Conservation (phyloP, 2,888 invertebrate species). For the Megamerina dolium region DNA sequence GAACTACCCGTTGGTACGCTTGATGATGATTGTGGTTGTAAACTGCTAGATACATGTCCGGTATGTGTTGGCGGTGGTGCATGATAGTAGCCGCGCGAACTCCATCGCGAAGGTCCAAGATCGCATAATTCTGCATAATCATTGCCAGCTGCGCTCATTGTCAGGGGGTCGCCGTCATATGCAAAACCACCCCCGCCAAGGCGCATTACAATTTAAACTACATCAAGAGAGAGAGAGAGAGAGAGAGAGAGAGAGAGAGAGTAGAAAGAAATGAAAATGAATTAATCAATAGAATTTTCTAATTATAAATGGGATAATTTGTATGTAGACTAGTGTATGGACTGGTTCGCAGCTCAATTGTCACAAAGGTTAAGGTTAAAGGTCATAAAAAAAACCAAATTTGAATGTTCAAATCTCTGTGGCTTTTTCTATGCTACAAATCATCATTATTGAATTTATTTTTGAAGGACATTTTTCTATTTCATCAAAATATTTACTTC, state of each 20-base stretch:
- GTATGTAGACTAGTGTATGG: too few relatives aligned
- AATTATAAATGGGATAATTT: too few relatives aligned
- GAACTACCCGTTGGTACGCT: slow-evolving; percentile 43
- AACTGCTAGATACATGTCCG: slow-evolving; percentile 32
- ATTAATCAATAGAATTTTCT: too few relatives aligned
- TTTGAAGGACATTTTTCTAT: too few relatives aligned
- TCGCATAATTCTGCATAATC: slow-evolving; percentile 52
- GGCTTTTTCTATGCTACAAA: too few relatives aligned
- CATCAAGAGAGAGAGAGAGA: neutral
- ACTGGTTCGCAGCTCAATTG: too few relatives aligned
- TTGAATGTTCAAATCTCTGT: too few relatives aligned
- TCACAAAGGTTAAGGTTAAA: too few relatives aligned
- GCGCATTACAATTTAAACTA: slow-evolving; percentile 38
- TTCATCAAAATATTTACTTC: too few relatives aligned
- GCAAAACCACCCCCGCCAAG: slow-evolving; percentile 46
- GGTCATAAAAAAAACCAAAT: too few relatives aligned
- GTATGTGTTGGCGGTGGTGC: slow-evolving; percentile 38
- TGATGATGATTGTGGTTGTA: slow-evolving; percentile 37
- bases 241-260: slow-evolving; percentile 5
- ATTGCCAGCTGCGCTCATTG: slow-evolving; percentile 51
- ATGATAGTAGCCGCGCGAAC: slow-evolving; percentile 48
- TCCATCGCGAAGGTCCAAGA: slow-evolving; percentile 50
- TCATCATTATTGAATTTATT: too few relatives aligned
- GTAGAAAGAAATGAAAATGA: too few relatives aligned
- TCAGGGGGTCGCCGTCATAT: slow-evolving; percentile 49